phyloP scores from a whole-genome alignment of 2,113 vertebrate species.

The Petromus typicus region DNA sequence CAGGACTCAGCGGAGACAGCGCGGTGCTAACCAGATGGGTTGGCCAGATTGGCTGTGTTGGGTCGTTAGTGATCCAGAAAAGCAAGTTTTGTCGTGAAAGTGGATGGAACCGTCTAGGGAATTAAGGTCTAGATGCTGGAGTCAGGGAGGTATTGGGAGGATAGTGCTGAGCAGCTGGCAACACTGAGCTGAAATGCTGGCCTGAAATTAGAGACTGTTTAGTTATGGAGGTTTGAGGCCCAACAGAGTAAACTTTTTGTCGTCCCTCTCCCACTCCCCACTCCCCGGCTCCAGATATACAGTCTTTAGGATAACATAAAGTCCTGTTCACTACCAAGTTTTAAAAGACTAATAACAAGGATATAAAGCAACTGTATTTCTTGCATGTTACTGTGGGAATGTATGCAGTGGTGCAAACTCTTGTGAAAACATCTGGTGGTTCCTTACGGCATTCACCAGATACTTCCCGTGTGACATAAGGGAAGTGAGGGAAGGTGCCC shows the following conservation, averaged over 20 bases:
- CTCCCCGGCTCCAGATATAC: background rate
- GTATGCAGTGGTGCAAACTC: background rate
- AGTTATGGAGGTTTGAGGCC: background rate
- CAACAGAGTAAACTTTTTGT: background rate
- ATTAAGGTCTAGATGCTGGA: background rate
- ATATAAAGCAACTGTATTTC: background rate
- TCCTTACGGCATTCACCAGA: background rate
- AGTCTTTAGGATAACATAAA: background rate
- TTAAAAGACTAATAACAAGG: background rate
- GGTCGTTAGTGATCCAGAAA: background rate
- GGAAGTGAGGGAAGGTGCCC: background rate
- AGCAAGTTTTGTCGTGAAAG: background rate
- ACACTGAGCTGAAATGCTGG: background rate
- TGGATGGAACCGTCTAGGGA: background rate
- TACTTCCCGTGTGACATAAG: background rate
- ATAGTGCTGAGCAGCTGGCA: accelerated
- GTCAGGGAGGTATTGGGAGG: background rate
- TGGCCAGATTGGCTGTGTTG: background rate
- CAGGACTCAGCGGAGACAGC: background rate
- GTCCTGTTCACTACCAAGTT: background rate
- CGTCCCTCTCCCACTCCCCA: too few relatives aligned
- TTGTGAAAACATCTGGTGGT: background rate
- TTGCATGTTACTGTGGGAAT: background rate
- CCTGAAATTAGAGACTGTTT: background rate
- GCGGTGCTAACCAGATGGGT: background rate